Percentiles rank a stretch among this genome's conserved stretches.
phyloP scores from a whole-genome alignment of 2,888 invertebrate genomes.

The Zhengitettix transpicula region DNA sequence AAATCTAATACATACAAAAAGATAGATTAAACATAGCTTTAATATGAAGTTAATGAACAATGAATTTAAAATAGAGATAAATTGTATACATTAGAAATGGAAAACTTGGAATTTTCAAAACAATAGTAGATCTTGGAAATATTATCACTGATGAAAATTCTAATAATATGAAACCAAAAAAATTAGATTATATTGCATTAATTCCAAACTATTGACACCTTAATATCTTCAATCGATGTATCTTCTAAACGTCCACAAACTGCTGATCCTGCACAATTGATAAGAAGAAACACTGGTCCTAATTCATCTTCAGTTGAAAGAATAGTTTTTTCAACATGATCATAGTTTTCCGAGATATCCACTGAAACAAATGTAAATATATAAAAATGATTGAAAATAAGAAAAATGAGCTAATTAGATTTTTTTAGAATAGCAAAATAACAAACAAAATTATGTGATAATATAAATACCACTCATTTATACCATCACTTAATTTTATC shows the following conservation, averaged over 20 bases:
- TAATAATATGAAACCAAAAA: no score
- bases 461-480: no score
- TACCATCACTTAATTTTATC: no score
- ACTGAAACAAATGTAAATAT: constrained; percentile 21
- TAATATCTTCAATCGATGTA: constrained; percentile 38
- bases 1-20: neutral
- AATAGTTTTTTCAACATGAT: constrained; percentile 38
- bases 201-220: constrained; percentile 20
- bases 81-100: neutral
- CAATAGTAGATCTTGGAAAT: no score
- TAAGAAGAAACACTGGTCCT: constrained; percentile 74
- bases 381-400: neutral
- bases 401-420: neutral
- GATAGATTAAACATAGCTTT: no score
- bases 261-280: constrained; percentile 87
- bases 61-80: neutral
- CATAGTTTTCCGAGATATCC: constrained; percentile 50
- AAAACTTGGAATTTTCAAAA: neutral
- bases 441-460: no score
- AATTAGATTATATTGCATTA: no score
- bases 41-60: no score
- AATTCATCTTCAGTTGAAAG: constrained; percentile 42
- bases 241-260: constrained; percentile 69
- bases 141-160: no score
- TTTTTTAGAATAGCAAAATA: no score